Percentiles rank a stretch among this genome's conserved stretches.
Conservation (phyloP, 2,113 vertebrate species). For the Equus quagga region DNA sequence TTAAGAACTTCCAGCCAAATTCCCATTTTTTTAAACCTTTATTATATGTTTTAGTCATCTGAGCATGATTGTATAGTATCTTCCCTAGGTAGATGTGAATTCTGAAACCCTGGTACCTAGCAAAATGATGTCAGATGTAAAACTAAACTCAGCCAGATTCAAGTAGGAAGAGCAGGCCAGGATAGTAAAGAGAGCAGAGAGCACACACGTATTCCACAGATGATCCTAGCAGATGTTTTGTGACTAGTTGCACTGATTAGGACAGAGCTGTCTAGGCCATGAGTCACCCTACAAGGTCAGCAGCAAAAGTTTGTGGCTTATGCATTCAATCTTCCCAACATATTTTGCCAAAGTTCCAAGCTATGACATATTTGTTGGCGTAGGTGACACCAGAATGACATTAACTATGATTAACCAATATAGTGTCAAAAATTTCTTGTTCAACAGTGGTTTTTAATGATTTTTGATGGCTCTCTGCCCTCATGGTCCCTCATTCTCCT, state of each 20-base stretch:
- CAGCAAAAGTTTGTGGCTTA: slow-evolving; percentile 62
- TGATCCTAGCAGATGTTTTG: slow-evolving; percentile 70
- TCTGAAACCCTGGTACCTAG: slow-evolving; percentile 39
- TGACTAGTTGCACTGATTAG: slow-evolving; percentile 43
- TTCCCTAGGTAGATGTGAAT: not conserved
- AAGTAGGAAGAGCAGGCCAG: slow-evolving; percentile 16
- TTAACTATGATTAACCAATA: not conserved
- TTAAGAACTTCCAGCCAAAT: not conserved
- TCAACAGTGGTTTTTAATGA: not conserved
- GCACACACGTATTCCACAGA: slow-evolving; percentile 33
- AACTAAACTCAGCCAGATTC: slow-evolving; percentile 49
- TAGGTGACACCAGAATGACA: not conserved
- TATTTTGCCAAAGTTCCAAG: not conserved
- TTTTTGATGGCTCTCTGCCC: not conserved
- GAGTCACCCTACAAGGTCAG: slow-evolving; percentile 65
- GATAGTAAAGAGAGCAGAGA: not conserved
- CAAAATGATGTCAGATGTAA: slow-evolving; percentile 67
- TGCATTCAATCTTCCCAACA: slow-evolving; percentile 51
- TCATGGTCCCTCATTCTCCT: not conserved
- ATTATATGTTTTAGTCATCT: slow-evolving; percentile 32
- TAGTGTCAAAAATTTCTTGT: not conserved
- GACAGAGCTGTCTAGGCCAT: slow-evolving; percentile 40
- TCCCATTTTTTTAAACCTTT: not conserved
- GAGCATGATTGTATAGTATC: not conserved
- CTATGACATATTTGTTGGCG: not conserved